Evolutionary conservation across 2,888 invertebrate species (phyloP).

Genomic region (Dyspetes luteomarginatus): DNA sequence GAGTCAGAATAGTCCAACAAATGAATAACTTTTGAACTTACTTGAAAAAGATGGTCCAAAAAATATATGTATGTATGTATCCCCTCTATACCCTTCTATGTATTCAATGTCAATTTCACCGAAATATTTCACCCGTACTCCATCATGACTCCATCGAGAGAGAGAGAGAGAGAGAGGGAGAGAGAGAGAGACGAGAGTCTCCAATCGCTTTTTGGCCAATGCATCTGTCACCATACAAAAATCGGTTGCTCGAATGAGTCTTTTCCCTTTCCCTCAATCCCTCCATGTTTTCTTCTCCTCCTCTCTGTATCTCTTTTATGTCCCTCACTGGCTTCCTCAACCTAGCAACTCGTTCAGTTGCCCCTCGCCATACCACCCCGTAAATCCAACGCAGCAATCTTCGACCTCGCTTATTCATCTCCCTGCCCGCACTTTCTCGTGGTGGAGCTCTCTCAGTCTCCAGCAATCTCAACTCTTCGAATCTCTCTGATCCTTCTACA

Average conservation of each 20-base stretch:
- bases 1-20: neutral
- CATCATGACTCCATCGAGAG: too few relatives aligned
- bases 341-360: constrained; percentile 69
- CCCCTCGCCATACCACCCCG: constrained; percentile 55
- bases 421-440: constrained; percentile 54
- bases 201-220: constrained; percentile 54
- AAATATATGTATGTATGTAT: neutral
- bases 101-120: too few relatives aligned
- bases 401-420: constrained; percentile 62
- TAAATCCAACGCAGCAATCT: constrained; percentile 17
- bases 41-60: neutral
- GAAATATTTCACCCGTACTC: too few relatives aligned
- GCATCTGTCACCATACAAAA: constrained; percentile 19
- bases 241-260: constrained; percentile 35
- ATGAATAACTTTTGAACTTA: too few relatives aligned
- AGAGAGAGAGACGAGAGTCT: too few relatives aligned
- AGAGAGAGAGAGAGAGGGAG: too few relatives aligned
- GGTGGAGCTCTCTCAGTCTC: constrained; percentile 15
- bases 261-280: neutral
- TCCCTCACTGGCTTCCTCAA: constrained; percentile 38
- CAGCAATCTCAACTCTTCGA: constrained; percentile 9
- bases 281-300: constrained; percentile 8
- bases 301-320: constrained; percentile 19
- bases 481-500: constrained; percentile 11
- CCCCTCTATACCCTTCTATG: too few relatives aligned